Percentiles rank a stretch among this genome's conserved stretches.
Evolutionary conservation across 2,797 vertebrate genomes (phyloP).

Genomic region (Dryobates pubescens): DNA sequence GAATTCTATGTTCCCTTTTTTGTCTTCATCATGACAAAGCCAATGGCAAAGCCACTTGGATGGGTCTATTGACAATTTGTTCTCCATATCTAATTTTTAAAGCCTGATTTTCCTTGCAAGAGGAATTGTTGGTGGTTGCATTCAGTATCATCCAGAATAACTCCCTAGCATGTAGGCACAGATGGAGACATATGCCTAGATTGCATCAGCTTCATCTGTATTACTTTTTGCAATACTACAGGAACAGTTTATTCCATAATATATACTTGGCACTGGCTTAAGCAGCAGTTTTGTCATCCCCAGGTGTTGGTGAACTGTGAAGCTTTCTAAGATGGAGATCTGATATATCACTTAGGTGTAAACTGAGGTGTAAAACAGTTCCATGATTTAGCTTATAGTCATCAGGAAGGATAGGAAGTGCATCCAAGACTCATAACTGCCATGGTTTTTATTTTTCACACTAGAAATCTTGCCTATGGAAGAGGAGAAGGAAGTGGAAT

Average conservation of each 20-base stretch:
- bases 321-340: neutral
- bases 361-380: neutral
- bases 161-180: neutral
- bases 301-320: neutral
- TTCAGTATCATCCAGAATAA: neutral
- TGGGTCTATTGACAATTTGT: neutral
- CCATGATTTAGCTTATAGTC: neutral
- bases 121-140: neutral
- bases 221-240: neutral
- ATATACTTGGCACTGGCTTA: neutral
- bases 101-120: neutral
- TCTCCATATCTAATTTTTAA: neutral
- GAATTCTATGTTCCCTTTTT: neutral
- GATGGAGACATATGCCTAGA: neutral
- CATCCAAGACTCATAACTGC: neutral
- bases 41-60: neutral
- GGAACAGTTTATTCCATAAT: neutral
- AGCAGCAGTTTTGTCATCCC: conserved; percentile 15
- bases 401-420: neutral
- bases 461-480: neutral
- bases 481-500: neutral
- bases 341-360: neutral
- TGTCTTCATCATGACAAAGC: neutral
- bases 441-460: neutral
- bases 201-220: neutral